Evolutionary conservation across 2,113 vertebrate genomes (phyloP).

Genomic region (Pantherophis guttatus): DNA sequence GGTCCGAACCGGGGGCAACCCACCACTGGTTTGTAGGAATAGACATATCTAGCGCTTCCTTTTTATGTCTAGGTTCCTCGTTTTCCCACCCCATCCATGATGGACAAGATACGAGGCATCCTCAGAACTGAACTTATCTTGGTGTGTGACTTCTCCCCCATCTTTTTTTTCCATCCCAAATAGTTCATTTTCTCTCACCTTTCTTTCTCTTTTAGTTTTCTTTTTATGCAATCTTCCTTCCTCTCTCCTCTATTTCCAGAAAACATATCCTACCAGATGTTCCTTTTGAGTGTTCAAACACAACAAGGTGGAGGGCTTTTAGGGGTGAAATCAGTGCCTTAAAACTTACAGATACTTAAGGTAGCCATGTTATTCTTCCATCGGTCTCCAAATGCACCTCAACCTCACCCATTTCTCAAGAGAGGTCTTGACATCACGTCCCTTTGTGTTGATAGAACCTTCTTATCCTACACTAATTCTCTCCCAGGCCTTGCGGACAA

Average conservation of each 20-base stretch:
- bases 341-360: not conserved
- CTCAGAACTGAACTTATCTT: not conserved
- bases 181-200: not conserved
- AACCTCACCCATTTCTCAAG: not conserved
- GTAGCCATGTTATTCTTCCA: not conserved
- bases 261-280: not conserved
- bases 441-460: not conserved
- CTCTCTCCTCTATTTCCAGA: not conserved
- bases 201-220: not conserved
- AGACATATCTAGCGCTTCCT: not conserved
- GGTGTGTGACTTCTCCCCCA: not conserved
- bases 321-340: not conserved
- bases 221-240: not conserved
- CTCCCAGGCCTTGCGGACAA: too few species aligned
- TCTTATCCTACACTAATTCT: not conserved
- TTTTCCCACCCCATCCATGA: not conserved
- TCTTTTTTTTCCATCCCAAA: not conserved
- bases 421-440: not conserved
- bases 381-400: not conserved
- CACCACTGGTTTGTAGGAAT: not conserved
- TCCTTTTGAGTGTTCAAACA: not conserved
- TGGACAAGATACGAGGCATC: not conserved
- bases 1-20: too few species aligned
- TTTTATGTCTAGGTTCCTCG: not conserved
- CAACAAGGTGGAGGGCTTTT: not conserved